Base-by-base conservation (phyloP, 2,797 vertebrate genomes). In the Chloroceryle amazona region DNA sequence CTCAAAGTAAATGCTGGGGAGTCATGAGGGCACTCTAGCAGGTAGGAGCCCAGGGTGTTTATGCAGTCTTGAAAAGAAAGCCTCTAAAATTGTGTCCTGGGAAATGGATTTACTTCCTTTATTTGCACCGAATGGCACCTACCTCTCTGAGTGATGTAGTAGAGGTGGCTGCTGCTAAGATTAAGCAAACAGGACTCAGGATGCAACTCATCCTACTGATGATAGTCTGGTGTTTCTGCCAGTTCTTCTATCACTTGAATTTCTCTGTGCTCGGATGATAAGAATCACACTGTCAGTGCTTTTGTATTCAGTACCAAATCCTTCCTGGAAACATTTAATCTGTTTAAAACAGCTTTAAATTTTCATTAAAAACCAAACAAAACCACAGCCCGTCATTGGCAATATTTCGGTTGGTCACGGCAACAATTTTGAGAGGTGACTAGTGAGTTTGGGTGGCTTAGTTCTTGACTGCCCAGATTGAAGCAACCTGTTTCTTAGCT, bases 291-390 rank as follows among this genome's bases (percentile, higher is more conserved):
- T 41, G 74, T 55, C 65, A 17, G 51, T 33, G 61, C 61, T 91
- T 93, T 87, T 86, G 62, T 85, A 55, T 85, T 92, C 75, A 68
- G 49, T 91, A 94, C 61, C 79, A 85, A 57, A 66, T 75, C 33
- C 57, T 96, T 91, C 76, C 74, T 89, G 61, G 75, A 93, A 92
- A 42, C 55, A 61, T 87, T 92, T 91, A 82, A 85, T 94, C 79
- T 83, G 41, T 86, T 81, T 90, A 81, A 95, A 94, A 81, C 87
- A 86, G 65, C 79, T 95, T 93, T 89, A 93, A 63, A 82, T 86
- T 91, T 90, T 89, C 72, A 81, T 92, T 89, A 47, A 76, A 93
- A 94, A 44, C 73, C 62, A 94, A 91, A 68, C 74, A 80, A 93
- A 82, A 15, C 68, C 62, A 15, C 80, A 88, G 22, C 54, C 54